phyloP scores from a whole-genome alignment of 1,140 invertebrate species.

The Tetragnatha versicolor region DNA sequence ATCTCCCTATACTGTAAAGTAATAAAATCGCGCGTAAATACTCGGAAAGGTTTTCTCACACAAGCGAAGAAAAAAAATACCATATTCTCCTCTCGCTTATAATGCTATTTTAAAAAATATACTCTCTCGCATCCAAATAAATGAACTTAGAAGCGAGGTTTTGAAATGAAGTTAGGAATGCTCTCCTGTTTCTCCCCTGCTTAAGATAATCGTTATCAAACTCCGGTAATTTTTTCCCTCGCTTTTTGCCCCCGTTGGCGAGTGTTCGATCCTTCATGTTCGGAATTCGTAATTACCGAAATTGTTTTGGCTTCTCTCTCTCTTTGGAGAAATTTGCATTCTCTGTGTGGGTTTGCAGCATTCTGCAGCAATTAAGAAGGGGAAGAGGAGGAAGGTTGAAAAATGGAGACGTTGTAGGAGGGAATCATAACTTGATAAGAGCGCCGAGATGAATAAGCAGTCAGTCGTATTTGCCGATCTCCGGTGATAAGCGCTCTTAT shows the following conservation, averaged over 20 bases:
- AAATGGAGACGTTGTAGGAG: too few relatives aligned
- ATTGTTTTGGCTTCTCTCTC: conserved; percentile 32
- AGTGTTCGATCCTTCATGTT: conserved; percentile 40
- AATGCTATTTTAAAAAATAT: conserved; percentile 44
- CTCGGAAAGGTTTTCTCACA: conserved; percentile 11
- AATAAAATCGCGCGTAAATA: conserved; percentile 32
- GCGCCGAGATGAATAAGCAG: too few relatives aligned
- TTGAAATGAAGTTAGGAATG: conserved; percentile 43
- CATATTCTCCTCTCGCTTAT: neutral
- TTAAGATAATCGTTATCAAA: conserved; percentile 52
- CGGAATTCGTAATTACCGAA: conserved; percentile 52
- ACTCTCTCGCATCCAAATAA: conserved; percentile 29
- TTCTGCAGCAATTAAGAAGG: too few relatives aligned
- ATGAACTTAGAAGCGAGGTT: conserved; percentile 47
- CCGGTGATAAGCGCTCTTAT: too few relatives aligned
- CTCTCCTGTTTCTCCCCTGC: conserved; percentile 1
- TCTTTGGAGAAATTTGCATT: conserved; percentile 40
- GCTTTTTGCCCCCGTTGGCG: neutral
- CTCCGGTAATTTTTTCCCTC: conserved; percentile 19
- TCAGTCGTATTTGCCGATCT: too few relatives aligned
- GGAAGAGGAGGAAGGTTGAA: too few relatives aligned
- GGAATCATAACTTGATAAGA: too few relatives aligned
- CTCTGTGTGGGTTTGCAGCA: too few relatives aligned
- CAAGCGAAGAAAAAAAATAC: neutral
- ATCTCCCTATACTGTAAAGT: conserved; percentile 28